phyloP scores from a whole-genome alignment of 92 coral and sea anemone species.

The Diadumene lineata region DNA sequence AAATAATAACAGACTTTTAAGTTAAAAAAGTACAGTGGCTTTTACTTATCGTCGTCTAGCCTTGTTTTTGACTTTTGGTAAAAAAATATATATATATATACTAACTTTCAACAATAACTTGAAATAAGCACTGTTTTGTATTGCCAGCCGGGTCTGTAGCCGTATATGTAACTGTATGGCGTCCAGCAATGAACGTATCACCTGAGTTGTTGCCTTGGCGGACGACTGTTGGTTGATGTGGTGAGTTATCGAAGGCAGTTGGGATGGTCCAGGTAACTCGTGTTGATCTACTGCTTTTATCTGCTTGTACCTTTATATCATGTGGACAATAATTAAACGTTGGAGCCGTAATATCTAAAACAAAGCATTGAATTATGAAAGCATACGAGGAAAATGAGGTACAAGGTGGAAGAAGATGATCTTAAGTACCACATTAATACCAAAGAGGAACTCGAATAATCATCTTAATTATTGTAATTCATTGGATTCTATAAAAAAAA shows the following conservation, averaged over 20 bases:
- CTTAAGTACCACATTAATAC: too few species aligned
- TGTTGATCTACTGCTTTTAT: constrained; percentile 9
- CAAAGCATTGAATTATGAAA: neutral
- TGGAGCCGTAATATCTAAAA: constrained; percentile 32
- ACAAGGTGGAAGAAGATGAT: too few species aligned
- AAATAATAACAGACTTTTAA: too few species aligned
- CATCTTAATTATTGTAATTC: too few species aligned
- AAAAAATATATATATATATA: too few species aligned
- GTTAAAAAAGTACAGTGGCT: too few species aligned
- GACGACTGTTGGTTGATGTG: constrained; percentile 22
- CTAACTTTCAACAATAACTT: constrained; percentile 30
- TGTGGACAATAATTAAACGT: constrained; percentile 27
- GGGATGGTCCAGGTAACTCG: constrained; percentile 25
- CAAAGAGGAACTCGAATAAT: too few species aligned
- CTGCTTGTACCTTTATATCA: constrained; percentile 15
- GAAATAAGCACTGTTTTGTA: constrained; percentile 45
- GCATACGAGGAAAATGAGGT: too few species aligned
- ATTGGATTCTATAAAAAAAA: too few species aligned
- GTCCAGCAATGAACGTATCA: constrained; percentile 45
- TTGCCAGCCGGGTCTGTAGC: constrained; percentile 56
- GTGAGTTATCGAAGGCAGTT: constrained; percentile 37
- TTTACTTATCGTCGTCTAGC: too few species aligned
- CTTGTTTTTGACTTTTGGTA: too few species aligned
- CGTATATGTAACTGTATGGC: constrained; percentile 46
- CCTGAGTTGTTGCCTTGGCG: constrained; percentile 47